These are phyloP conservation scores for Drosophila longiperda DNA, from an alignment of 2,888 invertebrate species.

Conservation along the genomic window DNA sequence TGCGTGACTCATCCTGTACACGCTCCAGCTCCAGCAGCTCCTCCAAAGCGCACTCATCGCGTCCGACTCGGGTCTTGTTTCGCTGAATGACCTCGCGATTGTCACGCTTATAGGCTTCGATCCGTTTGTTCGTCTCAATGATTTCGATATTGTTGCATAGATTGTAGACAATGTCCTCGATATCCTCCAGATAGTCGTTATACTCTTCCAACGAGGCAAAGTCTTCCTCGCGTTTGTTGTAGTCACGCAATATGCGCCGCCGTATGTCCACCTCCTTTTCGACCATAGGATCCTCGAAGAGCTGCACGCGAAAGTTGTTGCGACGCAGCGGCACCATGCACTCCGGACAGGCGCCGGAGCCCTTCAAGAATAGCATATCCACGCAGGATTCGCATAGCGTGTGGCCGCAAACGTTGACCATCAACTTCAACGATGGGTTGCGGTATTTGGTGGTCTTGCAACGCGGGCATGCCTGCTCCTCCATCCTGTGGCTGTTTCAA, in stretches of 20 bases:
- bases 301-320: slow-evolving; percentile 95
- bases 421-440: slow-evolving; percentile 97
- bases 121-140: slow-evolving; percentile 93
- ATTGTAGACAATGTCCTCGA: slow-evolving; percentile 96
- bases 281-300: slow-evolving; percentile 97
- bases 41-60: slow-evolving; percentile 94
- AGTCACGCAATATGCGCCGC: slow-evolving; percentile 94
- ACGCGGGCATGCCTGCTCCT: slow-evolving; percentile 89
- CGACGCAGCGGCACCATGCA: slow-evolving; percentile 95
- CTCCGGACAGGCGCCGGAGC: slow-evolving; percentile 97
- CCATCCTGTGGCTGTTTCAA: slow-evolving; percentile 66
- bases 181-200: slow-evolving; percentile 98
- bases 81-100: slow-evolving; percentile 94
- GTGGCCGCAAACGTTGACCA: slow-evolving; percentile 99
- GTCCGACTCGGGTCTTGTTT: slow-evolving; percentile 90
- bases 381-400: slow-evolving; percentile 99
- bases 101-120: slow-evolving; percentile 95
- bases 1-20: slow-evolving; percentile 90
- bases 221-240: slow-evolving; percentile 97
- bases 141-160: slow-evolving; percentile 95
- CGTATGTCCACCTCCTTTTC: slow-evolving; percentile 99
- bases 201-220: slow-evolving; percentile 93
- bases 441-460: slow-evolving; percentile 99
- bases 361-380: slow-evolving; percentile 97
- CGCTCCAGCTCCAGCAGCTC: slow-evolving; percentile 93